Percentiles rank a stretch among this genome's conserved stretches.
phyloP scores from a whole-genome alignment of 2,797 vertebrate species.

The Crocidura indochinensis region DNA sequence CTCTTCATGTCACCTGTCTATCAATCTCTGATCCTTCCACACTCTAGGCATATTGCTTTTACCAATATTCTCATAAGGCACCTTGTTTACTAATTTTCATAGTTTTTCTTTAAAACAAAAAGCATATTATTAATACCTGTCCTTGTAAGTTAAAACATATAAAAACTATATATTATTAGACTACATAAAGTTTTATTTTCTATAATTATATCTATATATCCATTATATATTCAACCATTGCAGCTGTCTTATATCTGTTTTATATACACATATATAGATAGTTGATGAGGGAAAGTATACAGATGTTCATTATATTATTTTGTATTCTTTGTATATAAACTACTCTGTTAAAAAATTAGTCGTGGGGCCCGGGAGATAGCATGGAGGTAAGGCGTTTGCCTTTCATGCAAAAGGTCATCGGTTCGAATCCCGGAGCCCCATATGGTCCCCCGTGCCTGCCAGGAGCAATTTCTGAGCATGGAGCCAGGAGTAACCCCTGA shows the following conservation, averaged over 20 bases:
- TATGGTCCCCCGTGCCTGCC: too few species aligned
- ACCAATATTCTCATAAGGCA: not conserved
- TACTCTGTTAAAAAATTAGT: conserved; percentile 37
- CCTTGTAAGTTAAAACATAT: not conserved
- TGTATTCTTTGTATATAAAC: not conserved
- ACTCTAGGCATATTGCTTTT: not conserved
- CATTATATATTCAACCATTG: too few species aligned
- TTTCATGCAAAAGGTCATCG: too few species aligned
- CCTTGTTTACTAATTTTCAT: not conserved
- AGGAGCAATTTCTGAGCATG: too few species aligned
- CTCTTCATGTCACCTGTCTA: not conserved
- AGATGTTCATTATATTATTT: not conserved
- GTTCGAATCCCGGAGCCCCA: too few species aligned
- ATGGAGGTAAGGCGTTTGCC: too few species aligned
- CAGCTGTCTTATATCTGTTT: too few species aligned
- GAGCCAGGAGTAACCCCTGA: too few species aligned
- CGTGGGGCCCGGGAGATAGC: too few species aligned
- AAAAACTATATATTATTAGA: not conserved
- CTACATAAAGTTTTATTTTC: too few species aligned
- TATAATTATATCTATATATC: too few species aligned
- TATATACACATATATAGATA: too few species aligned
- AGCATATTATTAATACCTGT: not conserved
- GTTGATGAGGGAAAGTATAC: not conserved
- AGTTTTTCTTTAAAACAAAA: not conserved
- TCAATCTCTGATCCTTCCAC: not conserved